Conservation (phyloP, 1,140 invertebrate species). For the Pseudobourletiella spinata region DNA sequence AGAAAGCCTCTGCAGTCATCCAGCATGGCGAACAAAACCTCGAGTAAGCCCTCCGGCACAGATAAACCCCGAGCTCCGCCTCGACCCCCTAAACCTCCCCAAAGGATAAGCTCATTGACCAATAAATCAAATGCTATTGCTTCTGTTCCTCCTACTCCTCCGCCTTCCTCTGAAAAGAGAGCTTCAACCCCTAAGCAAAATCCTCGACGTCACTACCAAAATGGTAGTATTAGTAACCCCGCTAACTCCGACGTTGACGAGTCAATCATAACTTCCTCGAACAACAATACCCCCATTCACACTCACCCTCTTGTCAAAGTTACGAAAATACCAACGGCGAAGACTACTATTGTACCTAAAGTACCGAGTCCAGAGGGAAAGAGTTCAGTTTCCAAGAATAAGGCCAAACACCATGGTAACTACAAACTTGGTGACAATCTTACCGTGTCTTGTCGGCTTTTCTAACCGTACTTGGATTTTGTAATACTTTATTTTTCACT, state of each 20-base stretch:
- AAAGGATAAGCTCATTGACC: slow-evolving; percentile 19
- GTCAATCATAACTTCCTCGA: too few relatives aligned
- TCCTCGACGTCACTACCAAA: too few relatives aligned
- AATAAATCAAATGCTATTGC: background rate
- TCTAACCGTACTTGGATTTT: slow-evolving; percentile 20
- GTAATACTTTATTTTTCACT: too few relatives aligned
- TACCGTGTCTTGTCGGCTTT: slow-evolving; percentile 27
- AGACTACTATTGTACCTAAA: background rate
- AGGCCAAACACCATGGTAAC: slow-evolving; percentile 30
- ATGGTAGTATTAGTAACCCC: background rate
- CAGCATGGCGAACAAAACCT: background rate
- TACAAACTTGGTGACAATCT: slow-evolving; percentile 27
- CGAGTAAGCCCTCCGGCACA: background rate
- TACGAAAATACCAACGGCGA: slow-evolving; percentile 28
- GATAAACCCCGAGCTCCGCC: slow-evolving; percentile 16
- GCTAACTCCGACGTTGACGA: slow-evolving; percentile 1
- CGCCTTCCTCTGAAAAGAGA: slow-evolving; percentile 12
- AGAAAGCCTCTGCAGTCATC: slow-evolving; percentile 11
- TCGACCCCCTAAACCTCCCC: slow-evolving; percentile 33
- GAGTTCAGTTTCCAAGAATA: slow-evolving; percentile 9
- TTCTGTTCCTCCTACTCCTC: background rate
- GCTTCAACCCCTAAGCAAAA: background rate
- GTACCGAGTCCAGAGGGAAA: slow-evolving; percentile 13
- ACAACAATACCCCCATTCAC: slow-evolving; percentile 24
- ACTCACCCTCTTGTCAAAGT: slow-evolving; percentile 30